Evolutionary conservation across 2,888 invertebrate genomes (phyloP), one percentile per base, ranked within the genome.

Genomic region (Camponotus fellah): DNA sequence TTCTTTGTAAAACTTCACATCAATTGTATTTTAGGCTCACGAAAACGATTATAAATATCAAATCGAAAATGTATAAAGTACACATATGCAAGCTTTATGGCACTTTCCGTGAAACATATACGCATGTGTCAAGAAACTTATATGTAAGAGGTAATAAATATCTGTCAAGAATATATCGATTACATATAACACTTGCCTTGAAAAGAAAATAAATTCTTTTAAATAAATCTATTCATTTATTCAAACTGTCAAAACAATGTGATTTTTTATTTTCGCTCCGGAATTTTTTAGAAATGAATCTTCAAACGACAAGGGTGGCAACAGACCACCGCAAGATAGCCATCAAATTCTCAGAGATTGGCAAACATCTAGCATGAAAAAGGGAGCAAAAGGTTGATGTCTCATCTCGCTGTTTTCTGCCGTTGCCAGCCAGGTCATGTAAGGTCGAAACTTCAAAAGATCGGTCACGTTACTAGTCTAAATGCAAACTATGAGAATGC

Each of bases 401-500:
- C 46, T 71, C 58, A 58, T 58, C 66, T 69, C 43, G 26, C 56
- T 77, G 32, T 56, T 58, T 32, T 21, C 21, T 3, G 56, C n/a
- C n/a, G 66, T 76, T 34, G 71, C 40, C 10, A 40, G 56, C 69
- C n/a, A 77, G n/a, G 10, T 8, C 14, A 53, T 65, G 17, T 69
- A 69, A 77, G 14, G 58, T 37, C 34, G 32, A 43, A 34, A 58
- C 26, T 56, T 77, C 56, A 69, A 77, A 69, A 46, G 32, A 65
- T 2, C 8, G n/a, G 53, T 77, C 37, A 34, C n/a, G 26, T 21
- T 34, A 14, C 43, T 43, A 43, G 74, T 81, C 75, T 87, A 82
- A 88, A 87, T 87, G 85, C 85, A 64, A 82, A 88, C 77, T 76
- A 75, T 43, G 82, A 84, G 82, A 85, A 87, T 72, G 82, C 86